These are phyloP conservation scores for Cyphomyrmex costatus DNA, from an alignment of 1,140 invertebrate genomes.

Conservation along the genomic window DNA sequence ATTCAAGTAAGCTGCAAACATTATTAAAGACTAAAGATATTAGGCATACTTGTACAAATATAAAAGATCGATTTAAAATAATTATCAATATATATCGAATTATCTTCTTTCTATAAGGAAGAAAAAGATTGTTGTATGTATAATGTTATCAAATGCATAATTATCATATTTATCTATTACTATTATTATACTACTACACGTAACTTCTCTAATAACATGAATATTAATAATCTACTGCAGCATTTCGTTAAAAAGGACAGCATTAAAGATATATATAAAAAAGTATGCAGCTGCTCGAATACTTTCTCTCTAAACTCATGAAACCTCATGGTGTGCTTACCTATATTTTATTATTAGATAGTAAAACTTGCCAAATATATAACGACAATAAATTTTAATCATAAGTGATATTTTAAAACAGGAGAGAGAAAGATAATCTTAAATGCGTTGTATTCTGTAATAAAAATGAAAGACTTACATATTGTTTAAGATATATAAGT, in stretches of 20 bases:
- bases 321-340: slow-evolving; percentile 58
- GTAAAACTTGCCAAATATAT: slow-evolving; percentile 59
- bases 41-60: slow-evolving; percentile 3
- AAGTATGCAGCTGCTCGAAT: slow-evolving; percentile 25
- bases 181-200: not conserved
- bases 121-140: slow-evolving; percentile 1
- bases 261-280: slow-evolving; percentile 22
- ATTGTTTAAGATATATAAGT: slow-evolving; percentile 57
- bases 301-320: slow-evolving; percentile 34
- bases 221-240: not conserved
- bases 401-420: slow-evolving; percentile 53
- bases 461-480: slow-evolving; percentile 52
- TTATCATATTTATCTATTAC: not conserved
- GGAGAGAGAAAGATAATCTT: slow-evolving; percentile 35
- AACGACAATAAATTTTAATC: slow-evolving; percentile 57
- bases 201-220: not conserved
- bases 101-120: not conserved
- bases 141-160: not conserved
- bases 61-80: not conserved
- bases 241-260: not conserved
- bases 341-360: slow-evolving; percentile 61
- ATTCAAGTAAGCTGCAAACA: slow-evolving; percentile 24
- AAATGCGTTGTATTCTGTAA: slow-evolving; percentile 56
- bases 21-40: slow-evolving; percentile 15
- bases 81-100: not conserved